Evolutionary conservation across 2,888 invertebrate species (phyloP), one percentile per base, ranked within the genome.

Genomic region (Amblyjoppa fuscipennis): DNA sequence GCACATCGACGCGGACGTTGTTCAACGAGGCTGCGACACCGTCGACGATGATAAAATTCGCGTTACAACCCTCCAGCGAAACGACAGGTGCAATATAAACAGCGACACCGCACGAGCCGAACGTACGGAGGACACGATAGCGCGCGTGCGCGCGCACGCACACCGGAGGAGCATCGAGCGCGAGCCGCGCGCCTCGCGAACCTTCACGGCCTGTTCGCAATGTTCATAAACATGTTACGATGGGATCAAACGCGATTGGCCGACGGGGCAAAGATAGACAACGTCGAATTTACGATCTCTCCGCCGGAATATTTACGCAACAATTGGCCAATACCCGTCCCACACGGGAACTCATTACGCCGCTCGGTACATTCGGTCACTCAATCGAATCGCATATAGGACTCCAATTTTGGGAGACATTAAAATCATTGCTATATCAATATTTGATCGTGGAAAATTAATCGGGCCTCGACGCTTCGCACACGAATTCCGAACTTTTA

Each of bases 221-320:
- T 70, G 45, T 53, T 79, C 75, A 64, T 83, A 80, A 83, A 83
- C 70, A 75, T 53, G 79, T 83, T 83, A 83, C 83, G 79, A 80
- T 69, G 69, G 74, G 70, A 75, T 80, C 79, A 80, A 83, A 75
- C 75, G 56, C 64, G 53, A 79, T 70, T 49, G 49, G 20, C 20
- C 53, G 31, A 56, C 59, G 20, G 49, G 49, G 28, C 45, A 76
- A 38, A 53, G 69, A 20, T 59, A 56, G 70, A 61, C 70, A 20
- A 7, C 41, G 70, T 20, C 61, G 49, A 45, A 61, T 78, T 83
- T 83, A 83, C 77, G 83, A 83, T 73, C 61, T 61, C 51, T 78
- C 38, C 2, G 51, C 4, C 11, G 31, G 41, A 66, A 66, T 82
- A 73, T 71, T 61, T 71, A 70, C 38, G n/a, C 16, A 69, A 68